Percentiles rank a stretch among this genome's conserved stretches.
phyloP scores from a whole-genome alignment of 2,113 vertebrate species.

The Potamarius usumacintae region DNA sequence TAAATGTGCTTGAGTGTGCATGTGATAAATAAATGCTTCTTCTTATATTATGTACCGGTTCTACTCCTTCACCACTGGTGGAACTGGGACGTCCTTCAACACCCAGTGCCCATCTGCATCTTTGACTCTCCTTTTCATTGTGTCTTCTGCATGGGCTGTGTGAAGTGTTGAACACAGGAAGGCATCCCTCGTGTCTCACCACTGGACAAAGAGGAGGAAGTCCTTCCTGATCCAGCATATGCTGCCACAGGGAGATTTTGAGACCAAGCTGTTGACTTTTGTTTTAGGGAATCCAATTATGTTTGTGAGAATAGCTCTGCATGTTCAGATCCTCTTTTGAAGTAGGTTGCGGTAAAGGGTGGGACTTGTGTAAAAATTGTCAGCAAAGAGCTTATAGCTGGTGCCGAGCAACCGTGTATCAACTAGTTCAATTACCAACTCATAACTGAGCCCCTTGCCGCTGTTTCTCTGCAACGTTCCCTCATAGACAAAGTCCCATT shows the following conservation, averaged over 20 bases:
- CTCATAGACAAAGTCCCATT: conserved; percentile 62
- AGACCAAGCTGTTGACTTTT: neutral
- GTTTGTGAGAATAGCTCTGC: conserved; percentile 26
- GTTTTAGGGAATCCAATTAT: neutral
- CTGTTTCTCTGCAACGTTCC: conserved; percentile 31
- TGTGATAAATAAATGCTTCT: too few relatives aligned
- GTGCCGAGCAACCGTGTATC: conserved; percentile 44
- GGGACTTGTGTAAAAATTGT: neutral
- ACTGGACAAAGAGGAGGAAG: neutral
- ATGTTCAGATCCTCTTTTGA: neutral
- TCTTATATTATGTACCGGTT: neutral
- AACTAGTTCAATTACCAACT: conserved; percentile 59
- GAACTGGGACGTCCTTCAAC: neutral
- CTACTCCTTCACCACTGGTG: neutral
- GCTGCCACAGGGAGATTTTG: neutral
- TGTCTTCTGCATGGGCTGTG: neutral
- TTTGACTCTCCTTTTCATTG: conserved; percentile 13
- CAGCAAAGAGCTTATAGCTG: neutral
- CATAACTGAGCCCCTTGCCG: conserved; percentile 54
- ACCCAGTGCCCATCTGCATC: neutral
- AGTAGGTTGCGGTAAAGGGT: conserved; percentile 15
- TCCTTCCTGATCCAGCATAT: neutral
- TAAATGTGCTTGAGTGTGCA: too few relatives aligned
- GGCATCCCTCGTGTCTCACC: neutral
- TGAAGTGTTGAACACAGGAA: neutral